Evolutionary conservation across 2,888 invertebrate species (phyloP), one percentile per base, ranked within the genome.

Genomic region (Drosophila formosana): DNA sequence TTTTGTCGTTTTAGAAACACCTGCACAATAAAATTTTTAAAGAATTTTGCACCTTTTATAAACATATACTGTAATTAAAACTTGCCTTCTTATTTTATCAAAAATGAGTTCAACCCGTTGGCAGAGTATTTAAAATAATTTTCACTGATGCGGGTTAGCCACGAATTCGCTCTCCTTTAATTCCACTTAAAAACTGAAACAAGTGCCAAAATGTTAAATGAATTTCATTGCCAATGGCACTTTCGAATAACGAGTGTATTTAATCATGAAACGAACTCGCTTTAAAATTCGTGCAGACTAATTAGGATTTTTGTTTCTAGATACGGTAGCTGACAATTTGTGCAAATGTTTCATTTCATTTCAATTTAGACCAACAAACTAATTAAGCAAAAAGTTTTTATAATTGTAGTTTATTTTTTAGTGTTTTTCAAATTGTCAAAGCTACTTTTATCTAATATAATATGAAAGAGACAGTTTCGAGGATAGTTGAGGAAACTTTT

Each of bases 161-260:
- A 53, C 28, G 28, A 56, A 56, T 60, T 50, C 46, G 60, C n/a
- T 43, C 50, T 50, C 43, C 73, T 65, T 79, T 84, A 71, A 84
- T 77, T 79, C 74, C 77, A 72, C 66, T 67, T 78, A 26, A 56
- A 81, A 71, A 52, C 23, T 13, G 45, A 49, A 66, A 72, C 75
- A 75, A 85, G 66, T 82, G 68, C 67, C 63, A 56, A 75, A 70
- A 78, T 84, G 70, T 67, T 72, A 57, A 75, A 75, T 66, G 50
- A 55, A 72, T 75, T 81, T 81, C 53, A 72, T 69, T 75, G 66
- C 73, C 49, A 49, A 37, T 43, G 65, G 75, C 75, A 65, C 46
- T 67, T 63, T 55, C 47, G 55, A 55, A 55, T 58, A 45, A 57
- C 64, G 53, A 78, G 66, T 61, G 52, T 56, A 65, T 65, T 66